phyloP scores from a whole-genome alignment of 2,113 vertebrate genomes.

The Miniopterus natalensis region DNA sequence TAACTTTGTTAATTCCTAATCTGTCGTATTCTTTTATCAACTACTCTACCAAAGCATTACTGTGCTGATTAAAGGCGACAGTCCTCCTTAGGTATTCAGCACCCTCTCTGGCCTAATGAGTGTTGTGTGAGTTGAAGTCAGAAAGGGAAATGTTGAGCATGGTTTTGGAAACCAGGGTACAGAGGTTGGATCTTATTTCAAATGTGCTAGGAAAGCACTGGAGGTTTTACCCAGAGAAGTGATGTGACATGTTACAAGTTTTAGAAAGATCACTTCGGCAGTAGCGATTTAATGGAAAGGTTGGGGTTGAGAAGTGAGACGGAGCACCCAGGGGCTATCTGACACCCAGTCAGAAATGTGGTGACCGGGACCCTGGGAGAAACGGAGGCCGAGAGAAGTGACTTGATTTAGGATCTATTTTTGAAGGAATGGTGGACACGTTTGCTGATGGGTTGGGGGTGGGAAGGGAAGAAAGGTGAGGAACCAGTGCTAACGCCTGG shows the following conservation, averaged over 20 bases:
- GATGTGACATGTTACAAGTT: neutral
- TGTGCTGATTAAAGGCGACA: neutral
- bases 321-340: neutral
- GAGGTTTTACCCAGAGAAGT: conserved; percentile 14
- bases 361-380: neutral
- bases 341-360: neutral
- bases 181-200: conserved; percentile 6
- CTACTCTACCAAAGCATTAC: neutral
- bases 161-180: conserved; percentile 5
- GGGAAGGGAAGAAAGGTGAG: neutral
- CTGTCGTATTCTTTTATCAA: neutral
- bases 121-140: neutral
- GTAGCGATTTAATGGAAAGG: neutral
- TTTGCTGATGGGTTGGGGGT: neutral
- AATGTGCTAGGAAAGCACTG: neutral
- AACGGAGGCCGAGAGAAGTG: neutral
- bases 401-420: neutral
- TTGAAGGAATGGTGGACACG: neutral
- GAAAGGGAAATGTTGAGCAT: neutral
- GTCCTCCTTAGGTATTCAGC: neutral
- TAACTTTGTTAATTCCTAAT: neutral
- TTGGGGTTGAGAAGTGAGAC: neutral
- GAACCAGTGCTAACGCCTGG: neutral
- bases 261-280: neutral
- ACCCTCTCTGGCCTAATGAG: neutral